Percentiles rank a stretch among this genome's conserved stretches.
These are phyloP conservation scores for Fringilla coelebs DNA, from an alignment of 2,797 vertebrate genomes.

Conservation along the genomic window DNA sequence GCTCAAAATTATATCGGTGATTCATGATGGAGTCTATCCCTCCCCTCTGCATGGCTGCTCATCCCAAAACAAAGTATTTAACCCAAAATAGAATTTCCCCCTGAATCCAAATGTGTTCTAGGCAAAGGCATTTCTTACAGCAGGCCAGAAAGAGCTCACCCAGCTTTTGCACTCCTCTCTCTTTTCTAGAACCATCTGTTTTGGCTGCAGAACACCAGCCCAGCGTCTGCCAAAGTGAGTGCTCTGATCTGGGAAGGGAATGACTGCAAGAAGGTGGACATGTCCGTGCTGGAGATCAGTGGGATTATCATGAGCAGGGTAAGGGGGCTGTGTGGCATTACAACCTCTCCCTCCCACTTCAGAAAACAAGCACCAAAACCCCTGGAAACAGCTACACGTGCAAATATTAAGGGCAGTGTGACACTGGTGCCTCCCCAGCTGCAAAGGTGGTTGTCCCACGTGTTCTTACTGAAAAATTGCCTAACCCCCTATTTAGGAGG, in stretches of 20 bases:
- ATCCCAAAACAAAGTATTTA: not conserved
- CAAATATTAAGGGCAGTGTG: fast-evolving
- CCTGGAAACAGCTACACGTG: fast-evolving
- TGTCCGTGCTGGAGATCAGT: slow-evolving; percentile 97
- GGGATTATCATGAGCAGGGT: slow-evolving; percentile 96
- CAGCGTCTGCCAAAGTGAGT: slow-evolving; percentile 91
- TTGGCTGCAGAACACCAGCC: slow-evolving; percentile 94
- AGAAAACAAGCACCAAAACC: not conserved
- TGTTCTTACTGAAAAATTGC: not conserved
- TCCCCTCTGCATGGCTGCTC: not conserved
- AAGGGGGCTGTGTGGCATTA: not conserved
- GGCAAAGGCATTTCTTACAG: not conserved
- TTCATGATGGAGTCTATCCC: fast-evolving
- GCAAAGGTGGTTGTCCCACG: not conserved
- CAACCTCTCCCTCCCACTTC: not conserved
- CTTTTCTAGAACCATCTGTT: slow-evolving; percentile 85
- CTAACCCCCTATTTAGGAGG: not conserved
- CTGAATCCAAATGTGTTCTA: not conserved
- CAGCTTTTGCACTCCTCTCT: not conserved
- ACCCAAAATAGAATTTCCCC: not conserved
- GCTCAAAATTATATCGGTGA: not conserved
- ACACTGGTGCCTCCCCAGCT: not conserved
- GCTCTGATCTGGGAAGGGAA: slow-evolving; percentile 97
- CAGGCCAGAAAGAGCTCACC: not conserved
- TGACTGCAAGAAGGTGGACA: slow-evolving; percentile 96